Evolutionary conservation across 2,797 vertebrate genomes (phyloP).

Genomic region (Thunnus albacares): DNA sequence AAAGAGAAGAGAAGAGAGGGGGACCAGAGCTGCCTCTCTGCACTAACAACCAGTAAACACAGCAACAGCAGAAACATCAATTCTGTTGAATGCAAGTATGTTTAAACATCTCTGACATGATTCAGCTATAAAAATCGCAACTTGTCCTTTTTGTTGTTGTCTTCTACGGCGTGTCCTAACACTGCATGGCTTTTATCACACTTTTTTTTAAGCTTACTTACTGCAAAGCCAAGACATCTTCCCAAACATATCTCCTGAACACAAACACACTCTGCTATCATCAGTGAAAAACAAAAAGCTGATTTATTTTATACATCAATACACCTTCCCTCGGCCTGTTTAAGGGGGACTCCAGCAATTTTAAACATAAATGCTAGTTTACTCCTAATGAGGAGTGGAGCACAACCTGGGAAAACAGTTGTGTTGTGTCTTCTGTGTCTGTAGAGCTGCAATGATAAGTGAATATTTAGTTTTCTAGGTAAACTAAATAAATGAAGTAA

Average conservation of each 20-base stretch:
- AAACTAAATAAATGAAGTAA: too few relatives aligned
- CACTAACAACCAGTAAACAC: slow-evolving; percentile 59
- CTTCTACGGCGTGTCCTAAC: slow-evolving; percentile 21
- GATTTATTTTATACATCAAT: neutral
- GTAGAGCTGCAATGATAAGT: too few relatives aligned
- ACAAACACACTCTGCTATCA: slow-evolving; percentile 22
- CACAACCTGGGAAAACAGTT: neutral
- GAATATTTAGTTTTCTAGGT: too few relatives aligned
- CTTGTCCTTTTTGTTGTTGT: slow-evolving; percentile 32
- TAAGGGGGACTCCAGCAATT: neutral
- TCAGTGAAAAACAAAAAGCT: slow-evolving; percentile 1
- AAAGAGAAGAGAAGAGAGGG: slow-evolving; percentile 31
- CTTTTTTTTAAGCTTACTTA: neutral
- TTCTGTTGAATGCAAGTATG: slow-evolving; percentile 47
- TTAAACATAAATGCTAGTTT: neutral
- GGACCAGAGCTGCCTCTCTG: slow-evolving; percentile 45
- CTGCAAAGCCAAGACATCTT: neutral
- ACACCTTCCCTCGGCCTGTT: neutral
- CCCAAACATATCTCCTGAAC: neutral
- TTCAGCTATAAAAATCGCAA: slow-evolving; percentile 52
- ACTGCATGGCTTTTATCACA: slow-evolving; percentile 23
- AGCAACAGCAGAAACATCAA: slow-evolving; percentile 44
- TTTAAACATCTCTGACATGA: slow-evolving; percentile 61
- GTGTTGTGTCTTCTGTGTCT: too few relatives aligned
- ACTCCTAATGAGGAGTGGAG: neutral